These are phyloP conservation scores for Microchrysa polita DNA, from an alignment of 2,888 invertebrate genomes.

Conservation along the genomic window DNA sequence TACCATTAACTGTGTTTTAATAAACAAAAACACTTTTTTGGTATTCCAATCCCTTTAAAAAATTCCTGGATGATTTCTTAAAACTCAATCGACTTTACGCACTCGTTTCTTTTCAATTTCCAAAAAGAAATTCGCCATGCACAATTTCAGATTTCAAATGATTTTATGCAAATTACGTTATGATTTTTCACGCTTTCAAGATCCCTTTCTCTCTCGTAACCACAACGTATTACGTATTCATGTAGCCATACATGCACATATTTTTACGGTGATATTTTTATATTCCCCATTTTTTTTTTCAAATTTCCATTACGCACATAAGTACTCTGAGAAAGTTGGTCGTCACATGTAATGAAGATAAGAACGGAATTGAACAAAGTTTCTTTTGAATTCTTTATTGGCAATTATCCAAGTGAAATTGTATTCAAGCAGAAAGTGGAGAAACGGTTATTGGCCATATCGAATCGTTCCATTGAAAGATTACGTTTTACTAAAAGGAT, in stretches of 20 bases:
- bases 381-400: conserved; percentile 14
- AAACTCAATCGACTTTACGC: no score
- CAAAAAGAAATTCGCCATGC: no score
- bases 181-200: conserved; percentile 23
- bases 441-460: conserved; percentile 29
- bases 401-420: conserved; percentile 4
- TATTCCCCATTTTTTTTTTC: conserved; percentile 22
- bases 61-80: no score
- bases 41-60: no score
- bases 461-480: conserved; percentile 2
- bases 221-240: conserved; percentile 26
- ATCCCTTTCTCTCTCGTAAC: background rate
- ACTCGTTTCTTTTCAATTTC: no score
- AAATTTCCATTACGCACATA: background rate
- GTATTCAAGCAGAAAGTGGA: background rate
- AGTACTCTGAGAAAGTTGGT: background rate
- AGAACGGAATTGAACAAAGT: background rate
- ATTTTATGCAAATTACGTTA: conserved; percentile 38
- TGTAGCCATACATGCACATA: conserved; percentile 9
- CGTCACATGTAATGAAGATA: conserved; percentile 9
- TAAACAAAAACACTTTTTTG: no score
- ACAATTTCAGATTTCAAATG: background rate
- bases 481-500: background rate
- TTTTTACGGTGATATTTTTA: conserved; percentile 40
- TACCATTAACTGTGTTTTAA: no score